These are phyloP conservation scores for Stegodyphus mimosarum DNA, from an alignment of 1,140 invertebrate genomes.

Conservation along the genomic window DNA sequence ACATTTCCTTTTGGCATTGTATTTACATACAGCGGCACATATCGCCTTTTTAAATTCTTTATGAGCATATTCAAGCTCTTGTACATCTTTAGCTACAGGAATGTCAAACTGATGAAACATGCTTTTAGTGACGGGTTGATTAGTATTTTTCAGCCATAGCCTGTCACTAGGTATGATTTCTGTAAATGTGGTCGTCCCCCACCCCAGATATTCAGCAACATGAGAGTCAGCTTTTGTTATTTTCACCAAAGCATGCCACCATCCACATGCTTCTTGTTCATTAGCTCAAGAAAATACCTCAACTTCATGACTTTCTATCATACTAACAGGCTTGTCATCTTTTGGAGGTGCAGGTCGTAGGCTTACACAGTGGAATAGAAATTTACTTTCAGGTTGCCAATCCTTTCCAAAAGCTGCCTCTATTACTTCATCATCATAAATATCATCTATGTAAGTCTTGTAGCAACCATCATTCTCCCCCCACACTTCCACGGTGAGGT, in stretches of 20 bases:
- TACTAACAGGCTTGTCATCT: slow-evolving; percentile 72
- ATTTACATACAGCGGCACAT: no score
- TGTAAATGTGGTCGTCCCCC: slow-evolving; percentile 86
- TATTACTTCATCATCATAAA: no score
- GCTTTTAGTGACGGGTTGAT: slow-evolving; percentile 71
- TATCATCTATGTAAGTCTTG: no score
- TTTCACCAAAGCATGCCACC: slow-evolving; percentile 86
- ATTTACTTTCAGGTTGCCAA: slow-evolving; percentile 89
- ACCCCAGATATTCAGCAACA: slow-evolving; percentile 90
- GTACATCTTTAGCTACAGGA: slow-evolving; percentile 82
- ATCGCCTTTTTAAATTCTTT: no score
- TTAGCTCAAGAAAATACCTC: slow-evolving; percentile 86
- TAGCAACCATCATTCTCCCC: no score
- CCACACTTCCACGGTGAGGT: no score
- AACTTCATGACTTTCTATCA: slow-evolving; percentile 88
- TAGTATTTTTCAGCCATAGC: slow-evolving; percentile 68
- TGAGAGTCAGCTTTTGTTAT: slow-evolving; percentile 79
- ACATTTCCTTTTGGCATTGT: slow-evolving; percentile 73
- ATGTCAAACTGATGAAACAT: slow-evolving; percentile 95
- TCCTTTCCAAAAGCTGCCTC: no score
- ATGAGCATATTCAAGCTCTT: no score
- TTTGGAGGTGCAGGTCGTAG: slow-evolving; percentile 78
- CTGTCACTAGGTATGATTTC: slow-evolving; percentile 91
- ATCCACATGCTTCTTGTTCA: slow-evolving; percentile 90
- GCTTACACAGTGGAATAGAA: slow-evolving; percentile 89